These are phyloP conservation scores for Physocephala rufipes DNA, from an alignment of 2,888 invertebrate genomes.

Conservation along the genomic window DNA sequence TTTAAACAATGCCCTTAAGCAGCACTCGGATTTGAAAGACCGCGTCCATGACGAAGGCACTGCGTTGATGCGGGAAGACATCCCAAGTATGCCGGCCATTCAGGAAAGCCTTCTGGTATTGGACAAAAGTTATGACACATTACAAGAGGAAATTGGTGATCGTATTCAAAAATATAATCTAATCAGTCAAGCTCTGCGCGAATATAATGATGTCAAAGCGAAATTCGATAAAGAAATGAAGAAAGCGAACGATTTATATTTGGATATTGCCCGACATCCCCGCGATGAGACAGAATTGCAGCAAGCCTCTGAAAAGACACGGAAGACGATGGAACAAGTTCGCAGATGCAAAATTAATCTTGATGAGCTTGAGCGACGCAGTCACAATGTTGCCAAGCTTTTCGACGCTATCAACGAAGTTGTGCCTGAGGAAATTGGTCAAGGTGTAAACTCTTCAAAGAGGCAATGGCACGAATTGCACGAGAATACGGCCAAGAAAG, in stretches of 20 bases:
- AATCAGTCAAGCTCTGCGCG: conserved; percentile 77
- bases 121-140: conserved; percentile 83
- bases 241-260: conserved; percentile 74
- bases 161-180: conserved; percentile 79
- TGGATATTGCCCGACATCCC: conserved; percentile 73
- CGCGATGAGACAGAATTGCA: conserved; percentile 79
- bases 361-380: conserved; percentile 81
- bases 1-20: conserved; percentile 70
- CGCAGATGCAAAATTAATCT: conserved; percentile 79
- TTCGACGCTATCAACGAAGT: conserved; percentile 67
- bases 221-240: conserved; percentile 76
- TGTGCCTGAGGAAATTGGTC: conserved; percentile 66
- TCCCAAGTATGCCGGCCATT: conserved; percentile 79
- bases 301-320: conserved; percentile 77
- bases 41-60: conserved; percentile 82
- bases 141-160: conserved; percentile 78
- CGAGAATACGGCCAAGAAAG: conserved; percentile 76
- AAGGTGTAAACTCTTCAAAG: conserved; percentile 70
- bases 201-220: conserved; percentile 77
- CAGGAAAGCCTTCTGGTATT: conserved; percentile 81
- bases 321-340: conserved; percentile 78
- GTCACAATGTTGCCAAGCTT: conserved; percentile 65
- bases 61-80: conserved; percentile 82
- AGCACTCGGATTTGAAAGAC: conserved; percentile 72
- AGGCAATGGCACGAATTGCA: conserved; percentile 77